Percentiles rank a stretch among this genome's conserved stretches.
phyloP scores from a whole-genome alignment of 2,113 vertebrate genomes.

The Candoia aspera region DNA sequence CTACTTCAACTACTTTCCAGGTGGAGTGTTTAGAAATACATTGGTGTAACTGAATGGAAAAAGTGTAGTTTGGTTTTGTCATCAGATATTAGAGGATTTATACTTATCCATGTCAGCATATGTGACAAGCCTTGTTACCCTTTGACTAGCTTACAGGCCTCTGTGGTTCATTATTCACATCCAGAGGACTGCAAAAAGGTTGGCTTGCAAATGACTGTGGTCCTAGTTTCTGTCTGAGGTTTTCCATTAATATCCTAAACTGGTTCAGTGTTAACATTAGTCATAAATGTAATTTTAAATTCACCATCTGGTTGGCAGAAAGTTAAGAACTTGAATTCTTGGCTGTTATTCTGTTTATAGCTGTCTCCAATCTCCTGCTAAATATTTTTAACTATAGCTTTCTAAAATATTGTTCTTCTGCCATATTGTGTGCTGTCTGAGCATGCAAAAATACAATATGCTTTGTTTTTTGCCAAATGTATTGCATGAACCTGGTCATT shows the following conservation, averaged over 20 bases:
- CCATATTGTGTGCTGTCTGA: background rate
- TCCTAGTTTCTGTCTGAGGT: slow-evolving; percentile 17
- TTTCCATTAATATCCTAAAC: slow-evolving; percentile 27
- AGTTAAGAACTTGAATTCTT: slow-evolving; percentile 17
- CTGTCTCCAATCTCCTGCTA: slow-evolving; percentile 11
- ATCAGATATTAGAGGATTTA: slow-evolving; percentile 29
- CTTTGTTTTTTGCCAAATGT: background rate
- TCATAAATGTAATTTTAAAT: slow-evolving; percentile 19
- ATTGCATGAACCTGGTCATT: background rate
- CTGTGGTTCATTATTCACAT: slow-evolving; percentile 1
- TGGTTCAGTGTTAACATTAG: slow-evolving; percentile 11
- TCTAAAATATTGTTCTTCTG: background rate
- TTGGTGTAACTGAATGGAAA: slow-evolving; percentile 3
- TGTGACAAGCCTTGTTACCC: slow-evolving; percentile 11
- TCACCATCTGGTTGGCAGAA: slow-evolving; percentile 17
- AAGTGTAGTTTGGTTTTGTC: slow-evolving; percentile 16
- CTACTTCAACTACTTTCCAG: slow-evolving; percentile 15
- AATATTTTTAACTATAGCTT: slow-evolving; percentile 9
- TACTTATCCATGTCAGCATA: slow-evolving; percentile 8
- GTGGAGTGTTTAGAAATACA: slow-evolving; percentile 14
- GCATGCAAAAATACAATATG: background rate
- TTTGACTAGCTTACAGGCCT: slow-evolving; percentile 9
- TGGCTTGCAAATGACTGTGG: slow-evolving; percentile 21
- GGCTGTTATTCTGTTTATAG: slow-evolving; percentile 2
- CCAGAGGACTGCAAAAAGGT: background rate